Evolutionary conservation across 2,888 invertebrate genomes (phyloP), one percentile per base, ranked within the genome.

Genomic region (Xestoiulus laeticollis): DNA sequence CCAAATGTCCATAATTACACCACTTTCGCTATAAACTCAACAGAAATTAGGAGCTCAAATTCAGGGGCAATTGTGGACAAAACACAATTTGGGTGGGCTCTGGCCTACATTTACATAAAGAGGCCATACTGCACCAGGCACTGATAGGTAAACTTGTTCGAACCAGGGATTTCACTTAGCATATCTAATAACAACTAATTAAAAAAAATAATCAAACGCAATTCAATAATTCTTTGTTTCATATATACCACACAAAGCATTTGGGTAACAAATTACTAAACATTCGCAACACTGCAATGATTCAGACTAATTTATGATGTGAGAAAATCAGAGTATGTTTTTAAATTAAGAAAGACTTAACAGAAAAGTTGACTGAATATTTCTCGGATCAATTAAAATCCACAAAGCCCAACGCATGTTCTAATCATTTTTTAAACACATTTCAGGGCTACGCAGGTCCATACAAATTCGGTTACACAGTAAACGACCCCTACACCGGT

Each of bases 391-490:
- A n/a, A n/a, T n/a, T n/a, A n/a, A n/a, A n/a, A n/a, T n/a, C n/a
- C n/a, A n/a, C n/a, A n/a, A n/a, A n/a, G n/a, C n/a, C n/a, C n/a
- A n/a, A n/a, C 14, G 48, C 48, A 16, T 14, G 4, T 48, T 48
- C 19, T 48, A 30, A 82, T 33, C 19, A 32, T 86, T 44, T 87
- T 33, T 5, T 85, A 19, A n/a, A n/a, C n/a, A 85, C 14, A 33
- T 38, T 82, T 30, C 44, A 88, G 88, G 88, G 88, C 14, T 88
- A 88, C n/a, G 83, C 88, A n/a, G 88, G 88, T 33, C 88, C 88
- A 30, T 88, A 88, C 87, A 87, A 87, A 48, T 88, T 88, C 33
- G 88, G 88, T 26, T 88, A 88, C 38, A 83, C 82, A 33, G 88
- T 88, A 22, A 53, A 88, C 12, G 88, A 88, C 43, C 87, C 59